These are phyloP conservation scores for Pagetopsis macropterus DNA, from an alignment of 2,797 vertebrate species.

Conservation along the genomic window DNA sequence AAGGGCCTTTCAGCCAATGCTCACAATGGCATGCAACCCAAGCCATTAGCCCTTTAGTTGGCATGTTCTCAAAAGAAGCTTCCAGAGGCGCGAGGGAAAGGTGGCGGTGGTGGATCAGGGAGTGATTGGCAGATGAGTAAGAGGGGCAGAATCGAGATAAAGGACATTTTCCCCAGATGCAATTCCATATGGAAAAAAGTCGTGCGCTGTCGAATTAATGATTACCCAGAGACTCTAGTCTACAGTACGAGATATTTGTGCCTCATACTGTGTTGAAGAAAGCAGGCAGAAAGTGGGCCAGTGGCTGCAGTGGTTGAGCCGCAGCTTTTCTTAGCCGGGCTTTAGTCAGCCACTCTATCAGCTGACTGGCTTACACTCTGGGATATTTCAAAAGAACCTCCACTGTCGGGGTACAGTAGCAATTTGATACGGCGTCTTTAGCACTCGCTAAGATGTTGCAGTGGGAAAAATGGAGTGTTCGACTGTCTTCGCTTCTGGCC, in stretches of 20 bases:
- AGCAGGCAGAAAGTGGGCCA: constrained; percentile 68
- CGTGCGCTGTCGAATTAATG: background rate
- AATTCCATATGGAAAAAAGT: constrained; percentile 55
- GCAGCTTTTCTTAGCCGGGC: constrained; percentile 65
- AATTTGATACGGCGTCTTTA: constrained; percentile 58
- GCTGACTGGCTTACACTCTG: constrained; percentile 65
- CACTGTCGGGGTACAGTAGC: constrained; percentile 48
- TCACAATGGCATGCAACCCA: constrained; percentile 22
- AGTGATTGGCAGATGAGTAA: constrained; percentile 26
- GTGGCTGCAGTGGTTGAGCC: constrained; percentile 49
- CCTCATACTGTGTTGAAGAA: constrained; percentile 46
- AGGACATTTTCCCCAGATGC: constrained; percentile 17
- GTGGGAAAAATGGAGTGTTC: constrained; percentile 13
- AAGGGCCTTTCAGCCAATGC: constrained; percentile 38
- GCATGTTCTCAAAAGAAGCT: constrained; percentile 31
- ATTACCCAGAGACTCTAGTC: constrained; percentile 46
- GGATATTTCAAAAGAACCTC: constrained; percentile 57
- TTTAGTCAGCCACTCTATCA: constrained; percentile 66
- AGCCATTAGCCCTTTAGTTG: constrained; percentile 33
- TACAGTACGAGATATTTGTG: constrained; percentile 31
- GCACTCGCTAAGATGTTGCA: constrained; percentile 41
- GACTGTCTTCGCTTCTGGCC: constrained; percentile 28
- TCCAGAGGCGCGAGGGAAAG: background rate
- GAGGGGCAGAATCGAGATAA: constrained; percentile 1
- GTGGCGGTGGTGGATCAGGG: constrained; percentile 8